These are phyloP conservation scores for Leuciscus waleckii DNA, from an alignment of 2,797 vertebrate species.

Conservation along the genomic window DNA sequence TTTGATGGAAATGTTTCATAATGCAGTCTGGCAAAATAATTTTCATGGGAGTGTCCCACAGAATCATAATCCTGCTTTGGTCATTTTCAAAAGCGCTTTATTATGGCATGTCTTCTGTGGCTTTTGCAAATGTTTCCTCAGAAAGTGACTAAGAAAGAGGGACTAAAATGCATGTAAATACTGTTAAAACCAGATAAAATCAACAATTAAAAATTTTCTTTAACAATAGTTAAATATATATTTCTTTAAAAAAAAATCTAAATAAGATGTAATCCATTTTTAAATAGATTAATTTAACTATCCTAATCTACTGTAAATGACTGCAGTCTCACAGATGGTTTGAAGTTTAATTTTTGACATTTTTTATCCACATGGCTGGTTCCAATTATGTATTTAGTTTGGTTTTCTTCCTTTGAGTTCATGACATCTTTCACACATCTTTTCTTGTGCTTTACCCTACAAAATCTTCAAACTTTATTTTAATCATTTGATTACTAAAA, in stretches of 20 bases:
- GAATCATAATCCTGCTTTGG: constrained; percentile 66
- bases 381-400: constrained; percentile 68
- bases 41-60: constrained; percentile 68
- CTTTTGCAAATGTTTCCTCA: constrained; percentile 59
- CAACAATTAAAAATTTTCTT: no score
- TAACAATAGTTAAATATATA: not conserved
- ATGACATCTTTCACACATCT: constrained; percentile 39
- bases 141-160: constrained; percentile 39
- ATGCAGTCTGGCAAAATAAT: constrained; percentile 70
- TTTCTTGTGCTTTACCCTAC: not conserved
- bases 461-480: not conserved
- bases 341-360: constrained; percentile 38
- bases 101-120: constrained; percentile 71
- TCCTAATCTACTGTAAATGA: not conserved
- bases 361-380: constrained; percentile 57
- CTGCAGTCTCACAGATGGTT: not conserved
- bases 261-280: not conserved
- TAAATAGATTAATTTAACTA: not conserved
- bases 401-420: constrained; percentile 56
- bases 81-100: constrained; percentile 61
- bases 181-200: not conserved
- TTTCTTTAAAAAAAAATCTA: not conserved
- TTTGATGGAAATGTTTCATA: constrained; percentile 61
- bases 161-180: not conserved
- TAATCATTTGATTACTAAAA: not conserved